Evolutionary conservation across 2,888 invertebrate genomes (phyloP).

Genomic region (Muschampia plurimacula): DNA sequence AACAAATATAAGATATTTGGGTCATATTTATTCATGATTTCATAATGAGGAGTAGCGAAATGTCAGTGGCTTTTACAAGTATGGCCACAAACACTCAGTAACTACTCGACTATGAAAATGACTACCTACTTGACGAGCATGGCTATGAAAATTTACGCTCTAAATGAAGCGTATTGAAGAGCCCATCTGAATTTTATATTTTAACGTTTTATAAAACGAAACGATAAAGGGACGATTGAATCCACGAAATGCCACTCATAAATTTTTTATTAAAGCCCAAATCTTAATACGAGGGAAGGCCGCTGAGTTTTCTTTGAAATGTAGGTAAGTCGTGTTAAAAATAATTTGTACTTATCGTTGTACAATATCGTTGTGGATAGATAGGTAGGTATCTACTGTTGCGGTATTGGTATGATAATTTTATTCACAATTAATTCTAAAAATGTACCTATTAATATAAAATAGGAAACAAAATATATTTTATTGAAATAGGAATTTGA

Average conservation of each 20-base stretch:
- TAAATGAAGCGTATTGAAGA: constrained; percentile 54
- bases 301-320: background rate
- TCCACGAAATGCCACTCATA: constrained; percentile 33
- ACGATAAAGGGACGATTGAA: constrained; percentile 36
- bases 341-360: too few species aligned
- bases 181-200: constrained; percentile 52
- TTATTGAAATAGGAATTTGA: too few species aligned
- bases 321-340: background rate
- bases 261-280: constrained; percentile 35
- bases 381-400: too few species aligned
- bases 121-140: constrained; percentile 37
- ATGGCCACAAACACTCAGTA: background rate
- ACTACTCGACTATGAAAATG: constrained; percentile 9
- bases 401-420: too few species aligned
- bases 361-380: too few species aligned
- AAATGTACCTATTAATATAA: too few species aligned
- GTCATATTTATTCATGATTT: constrained; percentile 25
- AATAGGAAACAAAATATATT: too few species aligned
- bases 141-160: constrained; percentile 47
- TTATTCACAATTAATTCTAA: too few species aligned
- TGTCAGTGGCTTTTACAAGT: constrained; percentile 38
- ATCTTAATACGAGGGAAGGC: constrained; percentile 24
- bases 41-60: constrained; percentile 6
- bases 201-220: constrained; percentile 39
- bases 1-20: background rate